A percentile compares a stretch with the other conserved stretches of the same genome.
Conservation (phyloP, 2,888 invertebrate species). For the Thera britannica region DNA sequence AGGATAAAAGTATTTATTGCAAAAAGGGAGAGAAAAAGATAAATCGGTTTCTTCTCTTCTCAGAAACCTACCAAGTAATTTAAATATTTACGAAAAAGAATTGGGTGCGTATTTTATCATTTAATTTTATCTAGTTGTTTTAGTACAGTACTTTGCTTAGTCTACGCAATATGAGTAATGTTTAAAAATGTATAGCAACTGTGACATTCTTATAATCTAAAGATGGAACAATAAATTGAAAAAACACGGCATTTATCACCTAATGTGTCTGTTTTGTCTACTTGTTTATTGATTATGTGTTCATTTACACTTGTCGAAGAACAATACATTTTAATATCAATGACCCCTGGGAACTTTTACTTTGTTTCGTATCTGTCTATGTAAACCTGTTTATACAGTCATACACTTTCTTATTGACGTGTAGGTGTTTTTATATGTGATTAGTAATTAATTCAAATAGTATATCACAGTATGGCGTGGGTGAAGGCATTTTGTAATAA, state of each 20-base stretch:
- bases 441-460: constrained; percentile 69
- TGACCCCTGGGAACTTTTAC: constrained; percentile 48
- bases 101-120: no score
- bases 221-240: neutral
- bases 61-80: no score
- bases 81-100: no score
- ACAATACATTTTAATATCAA: constrained; percentile 49
- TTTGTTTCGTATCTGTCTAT: constrained; percentile 43
- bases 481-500: constrained; percentile 73
- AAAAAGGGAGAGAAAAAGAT: no score
- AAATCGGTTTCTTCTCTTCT: no score
- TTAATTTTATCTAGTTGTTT: no score
- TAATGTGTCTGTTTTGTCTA: constrained; percentile 51
- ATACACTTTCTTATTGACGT: constrained; percentile 49
- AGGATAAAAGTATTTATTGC: no score
- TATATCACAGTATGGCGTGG: constrained; percentile 64
- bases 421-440: constrained; percentile 59
- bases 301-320: constrained; percentile 47
- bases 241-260: constrained; percentile 1
- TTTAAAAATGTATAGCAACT: neutral
- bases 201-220: neutral
- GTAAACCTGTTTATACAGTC: constrained; percentile 28
- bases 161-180: no score
- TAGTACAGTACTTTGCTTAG: no score
- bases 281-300: constrained; percentile 50